phyloP scores from a whole-genome alignment of 2,113 vertebrate species.

The Diphyllodes magnificus region DNA sequence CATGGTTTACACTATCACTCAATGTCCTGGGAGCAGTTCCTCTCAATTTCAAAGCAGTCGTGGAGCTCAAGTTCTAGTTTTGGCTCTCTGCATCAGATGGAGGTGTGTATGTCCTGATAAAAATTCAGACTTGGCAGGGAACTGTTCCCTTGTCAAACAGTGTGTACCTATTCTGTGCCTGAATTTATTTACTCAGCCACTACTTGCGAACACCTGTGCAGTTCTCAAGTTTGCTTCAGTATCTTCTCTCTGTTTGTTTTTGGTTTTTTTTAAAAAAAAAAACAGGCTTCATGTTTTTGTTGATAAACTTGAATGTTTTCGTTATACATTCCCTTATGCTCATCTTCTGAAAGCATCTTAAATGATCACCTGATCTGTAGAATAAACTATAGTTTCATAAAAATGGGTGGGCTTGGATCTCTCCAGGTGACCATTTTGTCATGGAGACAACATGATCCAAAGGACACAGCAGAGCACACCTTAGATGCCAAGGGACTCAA shows the following conservation, averaged over 20 bases:
- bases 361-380: neutral
- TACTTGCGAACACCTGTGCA: neutral
- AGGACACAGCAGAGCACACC: neutral
- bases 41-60: neutral
- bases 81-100: neutral
- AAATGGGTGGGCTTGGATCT: neutral
- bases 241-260: neutral
- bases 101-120: neutral
- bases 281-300: neutral
- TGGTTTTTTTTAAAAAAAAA: too few relatives aligned
- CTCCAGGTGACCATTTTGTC: neutral
- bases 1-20: neutral
- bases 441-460: neutral
- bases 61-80: neutral
- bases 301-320: neutral
- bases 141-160: neutral
- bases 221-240: neutral
- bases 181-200: neutral
- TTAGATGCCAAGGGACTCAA: neutral
- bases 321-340: neutral
- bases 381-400: neutral
- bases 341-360: neutral
- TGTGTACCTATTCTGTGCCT: neutral
- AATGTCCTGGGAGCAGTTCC: neutral
- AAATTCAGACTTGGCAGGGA: neutral